These are phyloP conservation scores for Drosophila pachea DNA, from an alignment of 1,140 invertebrate species.

Conservation along the genomic window DNA sequence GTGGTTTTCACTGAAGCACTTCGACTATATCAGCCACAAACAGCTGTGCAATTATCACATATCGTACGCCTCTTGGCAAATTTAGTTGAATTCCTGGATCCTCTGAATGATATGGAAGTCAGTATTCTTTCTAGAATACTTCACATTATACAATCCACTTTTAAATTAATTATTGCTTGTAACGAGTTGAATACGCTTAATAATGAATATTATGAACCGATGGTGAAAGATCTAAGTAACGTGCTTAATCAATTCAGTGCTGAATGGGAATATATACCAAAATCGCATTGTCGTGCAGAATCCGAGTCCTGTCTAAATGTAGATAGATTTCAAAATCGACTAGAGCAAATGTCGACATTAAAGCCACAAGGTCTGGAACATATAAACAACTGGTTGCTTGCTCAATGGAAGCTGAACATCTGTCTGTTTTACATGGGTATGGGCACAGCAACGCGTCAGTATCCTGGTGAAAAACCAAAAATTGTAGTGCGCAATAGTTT, in stretches of 20 bases:
- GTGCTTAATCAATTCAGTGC: constrained; percentile 40
- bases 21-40: constrained; percentile 23
- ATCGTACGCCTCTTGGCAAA: constrained; percentile 27
- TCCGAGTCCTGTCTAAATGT: constrained; percentile 49
- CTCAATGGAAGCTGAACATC: constrained; percentile 41
- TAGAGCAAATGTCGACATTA: constrained; percentile 43
- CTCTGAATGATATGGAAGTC: constrained; percentile 38
- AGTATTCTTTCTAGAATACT: constrained; percentile 34
- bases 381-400: constrained; percentile 46
- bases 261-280: constrained; percentile 52
- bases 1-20: constrained; percentile 25
- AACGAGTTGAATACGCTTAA: constrained; percentile 34
- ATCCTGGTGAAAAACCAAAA: constrained; percentile 28
- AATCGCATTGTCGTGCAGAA: constrained; percentile 46
- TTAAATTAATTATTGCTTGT: constrained; percentile 25
- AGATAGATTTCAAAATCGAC: constrained; percentile 33
- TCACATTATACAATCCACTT: constrained; percentile 27
- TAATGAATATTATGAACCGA: constrained; percentile 28
- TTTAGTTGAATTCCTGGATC: constrained; percentile 14
- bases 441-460: constrained; percentile 28
- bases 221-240: constrained; percentile 34
- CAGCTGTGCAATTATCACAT: constrained; percentile 30
- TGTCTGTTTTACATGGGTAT: constrained; percentile 48
- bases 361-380: constrained; percentile 37
- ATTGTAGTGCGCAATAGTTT: constrained; percentile 29